Evolutionary conservation across 2,797 vertebrate genomes (phyloP), one percentile per base, ranked within the genome.

Genomic region (Dallia pectoralis): DNA sequence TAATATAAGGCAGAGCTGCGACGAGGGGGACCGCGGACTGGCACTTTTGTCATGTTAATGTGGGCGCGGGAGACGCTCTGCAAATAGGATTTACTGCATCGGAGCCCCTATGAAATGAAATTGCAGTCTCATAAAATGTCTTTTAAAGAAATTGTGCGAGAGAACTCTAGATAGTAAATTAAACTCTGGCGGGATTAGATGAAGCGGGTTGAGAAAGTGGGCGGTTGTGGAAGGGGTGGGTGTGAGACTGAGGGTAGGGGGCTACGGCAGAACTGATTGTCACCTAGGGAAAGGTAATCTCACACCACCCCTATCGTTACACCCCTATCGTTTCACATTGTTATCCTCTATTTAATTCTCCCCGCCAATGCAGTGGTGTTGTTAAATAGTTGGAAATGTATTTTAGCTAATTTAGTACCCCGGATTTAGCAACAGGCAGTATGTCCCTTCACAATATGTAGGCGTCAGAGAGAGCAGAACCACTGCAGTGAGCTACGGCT

Each of bases 1-100:
- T 91, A 90, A 91, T 89, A 77, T 51, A 76, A 79, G 82, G 63
- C 8, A 75, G 83, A 88, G 85, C 86, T 84, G 76, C 86, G 88
- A 73, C 79, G 53, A 74, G 82, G 87, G 74, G 82, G 87, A 82
- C 79, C 86, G 88, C 88, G 88, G 85, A 87, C 87, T 59, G 85
- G 81, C 86, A 89, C 90, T 91, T 93, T 93, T 93, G 92, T 93
- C 92, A 93, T 93, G 93, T 91, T 94, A 93, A 94, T 93, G 89
- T 81, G 84, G 81, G 82, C 73, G 89, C 81, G 84, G 89, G 86
- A 87, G 91, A 91, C 87, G 89, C 91, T 85, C 79, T 65, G 87
- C 90, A 92, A 93, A 93, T 92, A 90, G 91, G 91, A 93, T 93
- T 93, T 92, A 91, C 90, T 88, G 88, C 92, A 88, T n/a, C 81